Conservation (phyloP, 2,888 invertebrate species). For the Orgyia antiqua region DNA sequence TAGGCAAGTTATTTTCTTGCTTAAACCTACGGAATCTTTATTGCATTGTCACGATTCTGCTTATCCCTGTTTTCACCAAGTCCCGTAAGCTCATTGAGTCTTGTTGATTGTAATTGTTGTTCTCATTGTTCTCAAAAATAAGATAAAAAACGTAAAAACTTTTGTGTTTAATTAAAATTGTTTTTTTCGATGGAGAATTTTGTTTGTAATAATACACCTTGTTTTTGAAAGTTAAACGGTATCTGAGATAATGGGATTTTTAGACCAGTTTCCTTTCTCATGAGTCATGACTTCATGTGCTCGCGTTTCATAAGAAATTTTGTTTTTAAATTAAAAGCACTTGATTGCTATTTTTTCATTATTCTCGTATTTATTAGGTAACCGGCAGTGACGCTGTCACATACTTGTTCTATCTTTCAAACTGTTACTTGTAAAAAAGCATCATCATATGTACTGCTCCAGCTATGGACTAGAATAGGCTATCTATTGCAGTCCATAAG, state of each 20-base stretch:
- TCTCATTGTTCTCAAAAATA: constrained; percentile 60
- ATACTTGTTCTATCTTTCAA: too few species aligned
- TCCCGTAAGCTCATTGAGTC: constrained; percentile 46
- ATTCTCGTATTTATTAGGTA: too few species aligned
- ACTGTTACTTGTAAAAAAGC: too few species aligned
- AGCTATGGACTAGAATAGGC: too few species aligned
- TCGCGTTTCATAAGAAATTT: not conserved
- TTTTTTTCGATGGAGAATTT: constrained; percentile 34
- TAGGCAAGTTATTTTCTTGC: too few species aligned
- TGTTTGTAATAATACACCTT: constrained; percentile 32
- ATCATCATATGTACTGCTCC: too few species aligned
- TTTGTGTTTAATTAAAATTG: constrained; percentile 66
- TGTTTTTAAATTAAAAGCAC: too few species aligned
- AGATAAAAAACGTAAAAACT: constrained; percentile 54
- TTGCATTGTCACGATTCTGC: too few species aligned
- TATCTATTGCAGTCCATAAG: too few species aligned
- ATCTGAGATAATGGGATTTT: constrained; percentile 20
- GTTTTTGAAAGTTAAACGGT: constrained; percentile 30
- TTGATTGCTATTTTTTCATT: too few species aligned
- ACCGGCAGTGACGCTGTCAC: too few species aligned
- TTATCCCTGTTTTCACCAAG: constrained; percentile 41
- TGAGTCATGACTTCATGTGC: constrained; percentile 18
- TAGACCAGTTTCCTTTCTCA: constrained; percentile 27
- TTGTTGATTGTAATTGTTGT: constrained; percentile 57
- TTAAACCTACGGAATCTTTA: too few species aligned